Conservation (phyloP, 1,140 invertebrate genomes). For the Octopus sinensis region DNA sequence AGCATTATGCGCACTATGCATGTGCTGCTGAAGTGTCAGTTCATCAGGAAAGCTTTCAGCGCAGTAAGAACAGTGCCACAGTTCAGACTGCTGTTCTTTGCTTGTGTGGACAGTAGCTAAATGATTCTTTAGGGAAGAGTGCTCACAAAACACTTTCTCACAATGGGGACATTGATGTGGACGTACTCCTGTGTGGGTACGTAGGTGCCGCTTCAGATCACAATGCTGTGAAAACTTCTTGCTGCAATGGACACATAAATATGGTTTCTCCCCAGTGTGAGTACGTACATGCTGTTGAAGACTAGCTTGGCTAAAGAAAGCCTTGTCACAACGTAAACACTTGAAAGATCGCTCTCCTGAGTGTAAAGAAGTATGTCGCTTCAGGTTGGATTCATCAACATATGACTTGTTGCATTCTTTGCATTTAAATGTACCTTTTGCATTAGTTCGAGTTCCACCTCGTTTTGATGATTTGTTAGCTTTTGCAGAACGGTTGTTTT, state of each 20-base stretch:
- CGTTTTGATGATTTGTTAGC: not conserved
- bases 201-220: slow-evolving; percentile 49
- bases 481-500: not conserved
- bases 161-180: slow-evolving; percentile 1
- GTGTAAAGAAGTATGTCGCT: slow-evolving; percentile 26
- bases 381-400: slow-evolving; percentile 62
- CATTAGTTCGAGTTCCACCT: not conserved
- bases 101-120: not conserved
- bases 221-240: slow-evolving; percentile 2
- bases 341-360: slow-evolving; percentile 62
- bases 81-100: not conserved
- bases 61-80: slow-evolving; percentile 1
- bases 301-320: slow-evolving; percentile 85
- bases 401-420: slow-evolving; percentile 60
- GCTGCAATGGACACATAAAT: slow-evolving; percentile 79
- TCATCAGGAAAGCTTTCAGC: not conserved
- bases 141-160: not conserved
- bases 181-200: slow-evolving; percentile 55
- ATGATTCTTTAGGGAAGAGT: not conserved
- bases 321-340: slow-evolving; percentile 77
- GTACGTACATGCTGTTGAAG: slow-evolving; percentile 87
- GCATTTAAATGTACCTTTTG: slow-evolving; percentile 56
- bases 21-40: not conserved
- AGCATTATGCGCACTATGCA: not conserved
- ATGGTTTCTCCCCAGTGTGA: slow-evolving; percentile 91